phyloP scores from a whole-genome alignment of 1,140 invertebrate species.

The Dendroctonus ponderosae region DNA sequence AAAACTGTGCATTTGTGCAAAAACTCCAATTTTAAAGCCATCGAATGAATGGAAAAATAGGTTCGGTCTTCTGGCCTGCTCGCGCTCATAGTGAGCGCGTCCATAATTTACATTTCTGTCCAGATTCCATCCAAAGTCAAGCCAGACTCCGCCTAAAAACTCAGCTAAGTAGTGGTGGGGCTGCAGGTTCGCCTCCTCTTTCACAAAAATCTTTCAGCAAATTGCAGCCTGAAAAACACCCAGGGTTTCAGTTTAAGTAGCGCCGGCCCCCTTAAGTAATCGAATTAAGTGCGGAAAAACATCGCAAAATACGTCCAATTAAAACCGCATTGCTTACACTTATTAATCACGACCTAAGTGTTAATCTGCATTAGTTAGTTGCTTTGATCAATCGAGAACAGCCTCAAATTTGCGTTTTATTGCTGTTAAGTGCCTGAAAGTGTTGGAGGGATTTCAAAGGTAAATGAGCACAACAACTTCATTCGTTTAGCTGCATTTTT shows the following conservation, averaged over 20 bases:
- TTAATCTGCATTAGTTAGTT: neutral
- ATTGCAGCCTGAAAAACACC: slow-evolving; percentile 11
- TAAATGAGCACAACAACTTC: no score
- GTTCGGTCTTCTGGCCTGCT: neutral
- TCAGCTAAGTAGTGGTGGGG: slow-evolving; percentile 25
- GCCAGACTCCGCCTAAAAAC: slow-evolving; percentile 13
- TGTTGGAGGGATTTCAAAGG: no score
- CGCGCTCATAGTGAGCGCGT: neutral
- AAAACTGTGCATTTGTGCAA: neutral
- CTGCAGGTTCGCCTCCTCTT: slow-evolving; percentile 5
- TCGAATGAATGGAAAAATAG: neutral
- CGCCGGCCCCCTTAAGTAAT: slow-evolving; percentile 20
- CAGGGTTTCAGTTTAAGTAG: slow-evolving; percentile 23
- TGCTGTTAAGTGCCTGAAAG: no score
- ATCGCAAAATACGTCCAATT: slow-evolving; percentile 12
- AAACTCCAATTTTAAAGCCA: neutral
- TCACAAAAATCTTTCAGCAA: slow-evolving; percentile 22
- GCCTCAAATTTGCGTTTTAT: no score
- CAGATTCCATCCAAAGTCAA: slow-evolving; percentile 9
- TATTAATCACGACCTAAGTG: neutral
- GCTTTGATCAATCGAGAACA: neutral
- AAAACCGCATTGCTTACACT: slow-evolving; percentile 3
- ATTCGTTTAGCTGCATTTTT: no score
- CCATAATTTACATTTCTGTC: slow-evolving; percentile 2
- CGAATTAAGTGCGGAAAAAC: slow-evolving; percentile 22